Conservation (phyloP, 1,140 invertebrate species). For the Daktulosphaira vitifoliae region DNA sequence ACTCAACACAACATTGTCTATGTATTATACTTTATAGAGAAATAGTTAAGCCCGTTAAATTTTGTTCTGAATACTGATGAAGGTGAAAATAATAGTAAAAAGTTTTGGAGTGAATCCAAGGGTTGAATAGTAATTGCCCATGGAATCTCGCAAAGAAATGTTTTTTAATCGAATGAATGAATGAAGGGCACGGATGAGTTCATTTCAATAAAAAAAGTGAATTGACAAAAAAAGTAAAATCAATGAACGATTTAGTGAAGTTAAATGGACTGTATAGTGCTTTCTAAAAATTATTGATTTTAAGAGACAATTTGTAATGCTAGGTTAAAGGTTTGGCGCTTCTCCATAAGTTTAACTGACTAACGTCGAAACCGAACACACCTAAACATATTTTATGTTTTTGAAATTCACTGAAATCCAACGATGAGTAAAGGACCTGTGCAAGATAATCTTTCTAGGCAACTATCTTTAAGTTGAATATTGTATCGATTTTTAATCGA, state of each 20-base stretch:
- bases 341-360: not conserved
- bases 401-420: too few species aligned
- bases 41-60: too few species aligned
- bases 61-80: not conserved
- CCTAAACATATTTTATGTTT: not conserved
- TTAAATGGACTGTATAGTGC: conserved; percentile 30
- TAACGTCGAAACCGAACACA: too few species aligned
- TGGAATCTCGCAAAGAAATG: conserved; percentile 5
- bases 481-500: too few species aligned
- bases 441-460: too few species aligned
- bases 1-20: too few species aligned
- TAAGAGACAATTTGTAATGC: conserved; percentile 16
- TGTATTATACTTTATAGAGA: too few species aligned
- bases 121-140: conserved; percentile 26
- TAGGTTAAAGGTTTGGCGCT: conserved; percentile 21
- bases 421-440: too few species aligned
- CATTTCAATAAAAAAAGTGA: conserved; percentile 8
- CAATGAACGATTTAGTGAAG: conserved; percentile 29
- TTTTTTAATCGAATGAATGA: conserved; percentile 13
- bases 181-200: not conserved
- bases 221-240: conserved; percentile 14
- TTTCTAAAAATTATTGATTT: conserved; percentile 23
- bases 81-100: conserved; percentile 8
- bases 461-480: too few species aligned
- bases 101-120: conserved; percentile 16